Base-by-base conservation (phyloP, 2,113 vertebrate genomes). In the Tauraco erythrolophus region DNA sequence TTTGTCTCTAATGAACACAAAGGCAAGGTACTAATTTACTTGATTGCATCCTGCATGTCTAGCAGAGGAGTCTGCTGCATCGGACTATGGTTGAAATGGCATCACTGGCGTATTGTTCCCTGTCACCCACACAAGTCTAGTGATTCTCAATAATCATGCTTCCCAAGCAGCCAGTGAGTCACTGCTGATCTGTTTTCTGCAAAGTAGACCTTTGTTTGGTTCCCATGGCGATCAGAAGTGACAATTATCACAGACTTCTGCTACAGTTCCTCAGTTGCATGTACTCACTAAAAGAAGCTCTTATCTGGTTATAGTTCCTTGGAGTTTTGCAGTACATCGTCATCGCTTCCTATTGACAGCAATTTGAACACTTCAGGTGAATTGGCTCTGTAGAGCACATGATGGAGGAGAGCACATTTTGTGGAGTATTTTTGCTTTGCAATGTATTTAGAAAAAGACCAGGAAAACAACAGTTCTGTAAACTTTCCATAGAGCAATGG, bases 141-240 rank as follows among this genome's bases (percentile, higher is more conserved):
- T 83, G 91, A 82, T 79, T 96, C 94, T 95, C 91, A 77, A 54
- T 90, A 94, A 91, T 95, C 48, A 28, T 76, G 31, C 94, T 91
- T 92, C 84, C 69, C 62, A 50, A 94, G 95, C 70, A 80, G 62
- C 39, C 1, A 0, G 78, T 97, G 97, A 97, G 87, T 97, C 96
- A 96, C 86, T 91, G 79, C 89, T 94, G 94, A 88, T 95, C 91
- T 95, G 92, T 95, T 95, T 96, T 89, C 92, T 92, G 80, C 84
- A 87, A 64, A 95, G 86, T 4, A 97, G 87, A 95, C 84, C 53
- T 84, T 92, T 76, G 31, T 91, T 93, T 94, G 57, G 97, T 97
- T 97, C 86, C 96, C 95, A 96, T 94, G 91, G 97, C 82, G 87
- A 97, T 96, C 74, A 94, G 81, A 95, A 95, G 61, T 76, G 70